phyloP scores from a whole-genome alignment of 2,888 invertebrate species.

The Hypercompe scribonia region DNA sequence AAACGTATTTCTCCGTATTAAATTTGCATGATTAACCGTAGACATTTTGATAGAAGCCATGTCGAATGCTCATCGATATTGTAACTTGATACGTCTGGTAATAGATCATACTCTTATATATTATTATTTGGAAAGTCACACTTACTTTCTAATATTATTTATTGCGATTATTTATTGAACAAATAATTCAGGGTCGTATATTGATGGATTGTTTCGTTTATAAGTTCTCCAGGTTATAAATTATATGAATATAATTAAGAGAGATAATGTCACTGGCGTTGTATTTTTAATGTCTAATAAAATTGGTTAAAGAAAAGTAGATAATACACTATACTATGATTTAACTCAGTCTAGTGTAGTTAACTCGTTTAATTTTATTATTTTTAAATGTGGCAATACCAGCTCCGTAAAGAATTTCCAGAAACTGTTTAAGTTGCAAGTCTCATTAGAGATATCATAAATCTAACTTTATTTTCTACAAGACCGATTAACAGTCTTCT shows the following conservation, averaged over 20 bases:
- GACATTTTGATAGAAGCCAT: conserved; percentile 18
- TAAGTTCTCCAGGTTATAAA: conserved; percentile 8
- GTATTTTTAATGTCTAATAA: background rate
- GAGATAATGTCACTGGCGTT: background rate
- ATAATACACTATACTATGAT: background rate
- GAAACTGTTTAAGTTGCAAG: too few relatives aligned
- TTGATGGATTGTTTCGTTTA: conserved; percentile 13
- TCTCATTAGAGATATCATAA: too few relatives aligned
- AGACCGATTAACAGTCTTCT: too few relatives aligned
- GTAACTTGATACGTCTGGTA: conserved; percentile 39
- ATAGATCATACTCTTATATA: conserved; percentile 24
- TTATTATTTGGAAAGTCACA: conserved; percentile 34
- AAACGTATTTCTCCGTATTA: conserved; percentile 17
- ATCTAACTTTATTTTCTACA: too few relatives aligned
- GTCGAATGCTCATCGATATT: conserved; percentile 25
- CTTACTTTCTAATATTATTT: conserved; percentile 45
- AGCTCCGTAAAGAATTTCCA: too few relatives aligned
- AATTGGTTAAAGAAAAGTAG: too few relatives aligned
- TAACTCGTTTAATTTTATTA: too few relatives aligned
- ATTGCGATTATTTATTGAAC: conserved; percentile 26
- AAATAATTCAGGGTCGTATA: conserved; percentile 15
- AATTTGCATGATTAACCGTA: conserved; percentile 23
- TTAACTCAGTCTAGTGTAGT: background rate
- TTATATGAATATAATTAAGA: background rate
- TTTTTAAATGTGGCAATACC: too few relatives aligned